Base-by-base conservation (phyloP, 2,888 invertebrate species). In the Limenitis camilla region DNA sequence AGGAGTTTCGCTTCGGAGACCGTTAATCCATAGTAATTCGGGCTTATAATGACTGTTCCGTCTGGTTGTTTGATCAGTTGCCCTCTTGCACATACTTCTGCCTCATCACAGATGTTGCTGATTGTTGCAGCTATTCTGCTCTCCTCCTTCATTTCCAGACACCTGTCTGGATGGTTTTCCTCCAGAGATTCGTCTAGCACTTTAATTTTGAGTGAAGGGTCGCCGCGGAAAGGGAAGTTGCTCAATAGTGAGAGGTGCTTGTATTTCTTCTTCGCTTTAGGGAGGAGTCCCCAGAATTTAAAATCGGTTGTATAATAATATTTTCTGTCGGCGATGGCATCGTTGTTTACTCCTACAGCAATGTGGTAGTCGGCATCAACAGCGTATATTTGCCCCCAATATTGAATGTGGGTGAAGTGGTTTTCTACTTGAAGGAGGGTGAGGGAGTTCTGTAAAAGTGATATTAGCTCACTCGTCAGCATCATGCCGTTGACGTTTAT, bases 371-470 rank as follows among this genome's bases (percentile, higher is more conserved):
- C 96, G 11, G 89, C 89, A 60, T 91, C 91, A 0, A 90, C 81
- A 1, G 94, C 96, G 60, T 91, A 90, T 47, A 97, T 92, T 70
- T 92, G 92, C 0, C 96, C 97, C 95, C 96, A 96, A 69, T 96
- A 95, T 69, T 92, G 96, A 48, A 95, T 90, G 70, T 91, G 90
- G 10, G 88, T 79, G 74, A 96, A 96, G 73, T 95, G 95, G 77
- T 96, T 95, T 72, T 96, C 95, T 59, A 92, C 91, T 78, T 96
- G 93, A 36, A 96, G 83, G 51, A 95, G 81, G 0, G 93, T 88
- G 5, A 97, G 79, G 0, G 96, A 94, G 71, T 94, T 94, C 69
- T 94, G 91, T 9, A 96, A 80, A 50, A 93, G 64, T 1, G 92
- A 85, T 56, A 92, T 90, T 66, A 93, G 91, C 80, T 96, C 95